phyloP scores from a whole-genome alignment of 2,888 invertebrate species.

The Icerya purchasi region DNA sequence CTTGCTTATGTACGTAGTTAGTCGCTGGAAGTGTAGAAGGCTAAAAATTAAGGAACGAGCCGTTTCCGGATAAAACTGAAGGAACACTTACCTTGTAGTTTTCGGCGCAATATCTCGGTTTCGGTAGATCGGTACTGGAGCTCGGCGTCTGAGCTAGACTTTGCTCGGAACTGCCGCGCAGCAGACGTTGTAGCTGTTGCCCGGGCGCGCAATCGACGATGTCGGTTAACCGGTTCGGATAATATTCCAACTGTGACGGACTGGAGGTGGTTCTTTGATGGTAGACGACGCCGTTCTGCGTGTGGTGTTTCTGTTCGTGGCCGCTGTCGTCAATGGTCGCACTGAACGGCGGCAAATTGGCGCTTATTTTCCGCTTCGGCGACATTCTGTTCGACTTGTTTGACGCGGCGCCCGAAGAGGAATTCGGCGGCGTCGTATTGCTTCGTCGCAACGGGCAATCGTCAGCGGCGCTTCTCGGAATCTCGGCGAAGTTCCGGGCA shows the following conservation, averaged over 20 bases:
- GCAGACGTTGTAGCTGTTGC: constrained; percentile 50
- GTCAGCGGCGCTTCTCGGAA: constrained; percentile 14
- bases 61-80: too few relatives aligned
- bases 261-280: constrained; percentile 61
- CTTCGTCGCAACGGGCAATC: constrained; percentile 17
- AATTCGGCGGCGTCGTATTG: constrained; percentile 14
- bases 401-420: neutral
- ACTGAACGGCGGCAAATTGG: constrained; percentile 24
- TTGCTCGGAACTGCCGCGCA: constrained; percentile 59
- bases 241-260: constrained; percentile 50
- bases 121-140: constrained; percentile 2
- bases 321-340: constrained; percentile 11
- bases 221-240: constrained; percentile 19
- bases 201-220: constrained; percentile 24
- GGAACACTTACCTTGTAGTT: constrained; percentile 11
- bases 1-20: too few relatives aligned
- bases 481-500: constrained; percentile 5
- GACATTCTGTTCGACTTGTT: constrained; percentile 1
- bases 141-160: constrained; percentile 2
- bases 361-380: constrained; percentile 38
- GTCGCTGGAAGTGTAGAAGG: too few relatives aligned
- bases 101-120: constrained; percentile 4
- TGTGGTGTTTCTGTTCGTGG: constrained; percentile 26
- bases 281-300: constrained; percentile 29
- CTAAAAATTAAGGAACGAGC: too few relatives aligned